Evolutionary conservation across 1,140 invertebrate species (phyloP), one percentile per base, ranked within the genome.

Genomic region (Ladona fulva): DNA sequence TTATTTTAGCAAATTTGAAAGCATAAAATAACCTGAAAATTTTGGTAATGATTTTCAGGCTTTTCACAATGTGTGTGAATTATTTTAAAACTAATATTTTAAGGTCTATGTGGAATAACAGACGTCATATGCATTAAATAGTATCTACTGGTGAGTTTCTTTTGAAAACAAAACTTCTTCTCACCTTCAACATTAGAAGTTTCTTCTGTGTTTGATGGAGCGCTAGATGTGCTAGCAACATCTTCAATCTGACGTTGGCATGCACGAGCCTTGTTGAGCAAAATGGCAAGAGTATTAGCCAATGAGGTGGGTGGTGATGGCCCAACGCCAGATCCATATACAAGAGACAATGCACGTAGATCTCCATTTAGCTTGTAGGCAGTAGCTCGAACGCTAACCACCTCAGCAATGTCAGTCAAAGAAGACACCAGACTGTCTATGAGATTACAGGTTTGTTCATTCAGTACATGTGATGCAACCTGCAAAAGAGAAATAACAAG

Each of bases 381-480:
- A 24, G 84, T 85, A 76, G 83, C 83, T 73, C 85, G 82, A 7
- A 89, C 82, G 77, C 89, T 87, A 0, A 89, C 84, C 0, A 86
- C 85, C 10, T 85, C 84, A 7, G 88, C 86, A 83, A 87, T 87
- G 37, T 87, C 86, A 25, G 83, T 86, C 78, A 90, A 80, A 0
- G 88, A 86, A 37, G 84, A 86, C 8, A 89, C 87, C 11, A 89
- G 84, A 79, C 86, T 89, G 25, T 89, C 87, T 37, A 90, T 88
- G 78, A 89, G 84, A 29, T 86, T 86, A 78, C 88, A 86, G 0
- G 89, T 90, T 80, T 89, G 88, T 78, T 89, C 88, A 1, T 88
- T 88, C 25, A 90, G 82, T 73, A 89, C 89, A 78, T 88, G 88
- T n/a, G 85, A 86, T 5, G 89, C 88, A 12, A 89, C 85, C 85